A percentile compares a stretch with the other conserved stretches of the same genome.
Evolutionary conservation across 2,797 vertebrate species (phyloP).

Genomic region (Eurystomus glaucurus): DNA sequence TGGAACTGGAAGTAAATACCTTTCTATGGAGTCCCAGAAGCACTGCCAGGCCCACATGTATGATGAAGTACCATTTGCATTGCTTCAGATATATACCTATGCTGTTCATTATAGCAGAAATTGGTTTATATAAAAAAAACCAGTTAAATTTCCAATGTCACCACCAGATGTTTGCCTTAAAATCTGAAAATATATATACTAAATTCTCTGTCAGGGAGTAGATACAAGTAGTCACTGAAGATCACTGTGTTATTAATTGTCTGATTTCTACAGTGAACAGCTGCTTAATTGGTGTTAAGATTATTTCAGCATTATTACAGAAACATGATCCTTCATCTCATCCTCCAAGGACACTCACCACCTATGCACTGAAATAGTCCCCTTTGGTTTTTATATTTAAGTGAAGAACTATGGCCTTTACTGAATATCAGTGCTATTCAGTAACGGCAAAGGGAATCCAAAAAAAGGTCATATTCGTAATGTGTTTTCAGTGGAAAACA

Average conservation of each 20-base stretch:
- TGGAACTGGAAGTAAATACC: neutral
- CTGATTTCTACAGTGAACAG: neutral
- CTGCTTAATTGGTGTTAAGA: neutral
- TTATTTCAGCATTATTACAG: neutral
- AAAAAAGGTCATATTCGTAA: neutral
- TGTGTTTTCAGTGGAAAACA: neutral
- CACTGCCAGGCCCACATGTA: accelerated
- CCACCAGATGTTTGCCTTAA: neutral
- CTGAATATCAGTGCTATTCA: neutral
- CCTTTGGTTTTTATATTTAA: neutral
- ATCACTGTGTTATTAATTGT: neutral
- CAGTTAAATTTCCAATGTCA: neutral
- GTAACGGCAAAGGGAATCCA: neutral
- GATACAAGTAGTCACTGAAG: neutral
- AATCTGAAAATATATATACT: neutral
- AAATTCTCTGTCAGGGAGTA: neutral
- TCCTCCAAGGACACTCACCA: neutral
- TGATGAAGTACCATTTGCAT: neutral
- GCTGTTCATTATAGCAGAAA: neutral
- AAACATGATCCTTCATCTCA: neutral
- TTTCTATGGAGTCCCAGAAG: neutral
- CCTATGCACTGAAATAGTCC: neutral
- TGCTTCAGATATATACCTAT: neutral
- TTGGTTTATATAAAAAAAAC: neutral
- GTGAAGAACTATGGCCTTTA: neutral